Conservation (phyloP, 2,797 vertebrate genomes). For the Lutjanus argentimaculatus region DNA sequence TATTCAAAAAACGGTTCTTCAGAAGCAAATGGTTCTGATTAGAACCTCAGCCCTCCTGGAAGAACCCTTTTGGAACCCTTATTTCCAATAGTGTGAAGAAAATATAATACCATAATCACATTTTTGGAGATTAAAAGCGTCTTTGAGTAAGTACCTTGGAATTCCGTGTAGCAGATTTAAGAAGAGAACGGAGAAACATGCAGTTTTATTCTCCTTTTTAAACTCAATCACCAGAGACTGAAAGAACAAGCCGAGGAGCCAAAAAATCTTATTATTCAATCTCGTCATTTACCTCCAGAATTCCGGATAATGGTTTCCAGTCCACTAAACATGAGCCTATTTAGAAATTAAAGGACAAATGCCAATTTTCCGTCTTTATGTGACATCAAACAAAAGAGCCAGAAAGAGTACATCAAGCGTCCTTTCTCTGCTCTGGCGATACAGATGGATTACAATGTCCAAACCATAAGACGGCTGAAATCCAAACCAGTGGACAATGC, state of each 20-base stretch:
- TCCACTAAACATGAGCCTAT: constrained; percentile 56
- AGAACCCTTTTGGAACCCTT: too few species aligned
- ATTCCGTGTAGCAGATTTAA: constrained; percentile 26
- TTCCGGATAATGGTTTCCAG: constrained; percentile 48
- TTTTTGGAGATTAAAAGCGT: constrained; percentile 46
- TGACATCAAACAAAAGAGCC: constrained; percentile 47
- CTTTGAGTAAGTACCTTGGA: constrained; percentile 20
- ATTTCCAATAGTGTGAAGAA: background rate
- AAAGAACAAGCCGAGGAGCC: constrained; percentile 32
- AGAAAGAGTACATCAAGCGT: constrained; percentile 50
- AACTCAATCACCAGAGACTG: constrained; percentile 40
- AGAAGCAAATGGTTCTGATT: too few species aligned
- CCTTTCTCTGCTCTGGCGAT: constrained; percentile 53
- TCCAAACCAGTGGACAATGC: constrained; percentile 58
- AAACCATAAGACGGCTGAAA: constrained; percentile 53
- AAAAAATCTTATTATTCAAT: constrained; percentile 63
- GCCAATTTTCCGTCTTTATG: constrained; percentile 52
- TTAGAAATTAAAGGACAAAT: constrained; percentile 61
- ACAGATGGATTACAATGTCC: constrained; percentile 53
- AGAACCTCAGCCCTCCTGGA: too few species aligned
- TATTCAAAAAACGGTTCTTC: too few species aligned
- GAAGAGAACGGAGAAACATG: constrained; percentile 22
- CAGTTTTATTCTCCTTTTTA: constrained; percentile 27
- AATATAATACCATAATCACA: constrained; percentile 43
- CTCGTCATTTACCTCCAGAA: constrained; percentile 56